Evolutionary conservation across 2,888 invertebrate genomes (phyloP), one percentile per base, ranked within the genome.

Genomic region (Monoplex corrugatus): DNA sequence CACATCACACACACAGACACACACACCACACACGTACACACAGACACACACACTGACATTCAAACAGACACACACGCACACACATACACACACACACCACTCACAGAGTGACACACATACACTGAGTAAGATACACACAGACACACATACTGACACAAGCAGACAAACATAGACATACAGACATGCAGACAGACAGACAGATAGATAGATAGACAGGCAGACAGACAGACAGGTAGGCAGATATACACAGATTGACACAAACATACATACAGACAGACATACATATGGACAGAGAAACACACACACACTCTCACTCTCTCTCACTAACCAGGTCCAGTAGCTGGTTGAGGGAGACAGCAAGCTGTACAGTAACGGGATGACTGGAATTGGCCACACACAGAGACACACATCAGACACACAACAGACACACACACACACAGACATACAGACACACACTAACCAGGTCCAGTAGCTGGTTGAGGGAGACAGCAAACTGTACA

Each of bases 391-490:
- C 89, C 3, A 95, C 94, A 0, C n/a, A n/a, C 72, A 72, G 28
- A 28, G 6, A 68, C 23, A 8, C 35, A 32, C 72, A 32, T n/a
- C n/a, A n/a, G n/a, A n/a, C n/a, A n/a, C n/a, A n/a, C n/a, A n/a
- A n/a, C 72, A 72, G 28, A 28, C 28, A 68, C 23, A 8, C 35
- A 32, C 72, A 32, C 35, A 35, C 72, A 23, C 72, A 72, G 13
- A 23, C 35, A 35, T 28, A 16, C 63, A 68, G 28, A 16, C 63
- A 68, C 63, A 44, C 32, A 91, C 93, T 91, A 89, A 95, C 95
- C 92, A 95, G 89, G 87, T 95, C 95, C 38, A 95, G 91, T 19
- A 95, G 94, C 84, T 95, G 94, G 89, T 94, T 95, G 57, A 95
- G 92, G 0, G 94, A 91, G 38, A 95, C 89, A 44, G 94, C 94